phyloP scores from a whole-genome alignment of 2,113 vertebrate species.

The Siniperca chuatsi region DNA sequence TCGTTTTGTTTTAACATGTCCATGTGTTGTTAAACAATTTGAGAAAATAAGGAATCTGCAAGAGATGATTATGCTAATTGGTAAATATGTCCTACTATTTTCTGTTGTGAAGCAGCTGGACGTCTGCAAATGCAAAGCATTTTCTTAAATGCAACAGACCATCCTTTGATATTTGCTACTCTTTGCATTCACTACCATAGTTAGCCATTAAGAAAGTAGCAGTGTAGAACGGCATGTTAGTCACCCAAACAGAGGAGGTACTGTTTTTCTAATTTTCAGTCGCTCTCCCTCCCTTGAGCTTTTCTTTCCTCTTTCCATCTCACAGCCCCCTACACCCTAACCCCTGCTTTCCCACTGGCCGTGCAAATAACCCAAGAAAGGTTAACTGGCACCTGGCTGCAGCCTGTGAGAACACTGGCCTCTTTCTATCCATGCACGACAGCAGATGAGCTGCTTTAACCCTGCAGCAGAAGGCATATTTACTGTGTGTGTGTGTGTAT shows the following conservation, averaged over 20 bases:
- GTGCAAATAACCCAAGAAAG: slow-evolving; percentile 59
- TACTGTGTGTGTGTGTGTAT: slow-evolving; percentile 35
- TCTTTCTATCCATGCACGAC: slow-evolving; percentile 61
- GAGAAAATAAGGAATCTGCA: neutral
- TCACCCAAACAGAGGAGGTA: slow-evolving; percentile 40
- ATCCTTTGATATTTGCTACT: slow-evolving; percentile 1
- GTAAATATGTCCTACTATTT: neutral
- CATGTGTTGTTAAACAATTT: neutral
- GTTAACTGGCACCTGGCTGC: slow-evolving; percentile 63
- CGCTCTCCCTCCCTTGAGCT: neutral
- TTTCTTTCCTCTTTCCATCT: slow-evolving; percentile 34
- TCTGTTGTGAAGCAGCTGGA: neutral
- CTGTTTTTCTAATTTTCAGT: slow-evolving; percentile 52
- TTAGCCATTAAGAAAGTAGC: neutral
- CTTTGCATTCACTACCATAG: slow-evolving; percentile 11
- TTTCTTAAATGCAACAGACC: neutral
- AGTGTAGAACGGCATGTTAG: neutral
- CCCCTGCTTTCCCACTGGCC: slow-evolving; percentile 25
- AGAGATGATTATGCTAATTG: neutral
- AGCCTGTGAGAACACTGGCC: slow-evolving; percentile 63
- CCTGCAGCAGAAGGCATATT: slow-evolving; percentile 33
- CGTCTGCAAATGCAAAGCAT: neutral
- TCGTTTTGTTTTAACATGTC: neutral
- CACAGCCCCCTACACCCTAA: slow-evolving; percentile 11
- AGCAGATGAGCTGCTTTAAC: slow-evolving; percentile 55